Percentiles rank a stretch among this genome's conserved stretches.
phyloP scores from a whole-genome alignment of 2,797 vertebrate genomes.

The Mareca strepera region DNA sequence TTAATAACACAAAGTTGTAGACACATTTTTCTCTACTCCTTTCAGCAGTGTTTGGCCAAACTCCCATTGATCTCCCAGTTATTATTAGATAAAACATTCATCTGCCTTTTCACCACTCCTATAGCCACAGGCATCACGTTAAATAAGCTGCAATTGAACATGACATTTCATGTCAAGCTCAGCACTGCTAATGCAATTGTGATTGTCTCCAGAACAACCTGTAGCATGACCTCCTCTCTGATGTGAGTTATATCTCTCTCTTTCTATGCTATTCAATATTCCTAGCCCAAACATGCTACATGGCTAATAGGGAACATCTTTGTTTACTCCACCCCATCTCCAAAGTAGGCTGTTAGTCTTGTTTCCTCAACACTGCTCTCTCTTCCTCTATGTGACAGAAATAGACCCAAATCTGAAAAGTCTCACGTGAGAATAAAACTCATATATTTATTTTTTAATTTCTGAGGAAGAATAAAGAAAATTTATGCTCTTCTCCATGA shows the following conservation, averaged over 20 bases:
- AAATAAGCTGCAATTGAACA: slow-evolving; percentile 57
- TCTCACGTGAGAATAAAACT: background rate
- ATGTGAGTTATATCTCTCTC: background rate
- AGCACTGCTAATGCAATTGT: slow-evolving; percentile 53
- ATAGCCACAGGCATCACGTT: slow-evolving; percentile 45
- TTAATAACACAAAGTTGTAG: background rate
- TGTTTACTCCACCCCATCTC: background rate
- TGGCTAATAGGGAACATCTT: background rate
- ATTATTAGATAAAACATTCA: slow-evolving; percentile 69
- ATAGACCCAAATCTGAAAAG: background rate
- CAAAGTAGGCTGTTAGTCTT: background rate
- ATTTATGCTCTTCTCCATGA: background rate
- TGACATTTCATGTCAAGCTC: slow-evolving; percentile 55
- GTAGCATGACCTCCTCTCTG: background rate
- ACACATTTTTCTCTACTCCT: background rate
- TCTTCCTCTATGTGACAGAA: background rate
- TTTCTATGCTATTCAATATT: background rate
- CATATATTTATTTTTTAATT: background rate
- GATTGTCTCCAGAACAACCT: slow-evolving; percentile 6
- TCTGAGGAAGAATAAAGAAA: background rate
- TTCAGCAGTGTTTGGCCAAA: slow-evolving; percentile 38
- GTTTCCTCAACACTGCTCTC: background rate
- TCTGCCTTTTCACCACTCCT: slow-evolving; percentile 57
- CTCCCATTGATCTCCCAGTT: slow-evolving; percentile 45
- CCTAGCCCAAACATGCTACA: background rate